Evolutionary conservation across 2,888 invertebrate species (phyloP).

Genomic region (Liposcelis brunnea): DNA sequence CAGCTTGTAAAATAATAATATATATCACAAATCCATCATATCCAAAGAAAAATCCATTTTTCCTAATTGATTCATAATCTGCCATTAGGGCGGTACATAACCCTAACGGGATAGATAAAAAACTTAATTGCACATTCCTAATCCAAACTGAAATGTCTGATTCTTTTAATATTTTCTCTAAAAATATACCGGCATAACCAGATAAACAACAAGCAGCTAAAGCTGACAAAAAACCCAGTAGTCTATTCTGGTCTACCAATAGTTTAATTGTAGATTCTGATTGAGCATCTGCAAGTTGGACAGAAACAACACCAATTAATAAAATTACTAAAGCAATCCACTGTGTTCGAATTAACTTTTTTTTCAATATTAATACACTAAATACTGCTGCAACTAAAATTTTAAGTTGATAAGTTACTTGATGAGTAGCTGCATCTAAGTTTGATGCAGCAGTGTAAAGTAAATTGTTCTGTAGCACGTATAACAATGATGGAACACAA

Average conservation of each 20-base stretch:
- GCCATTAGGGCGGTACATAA: conserved; percentile 57
- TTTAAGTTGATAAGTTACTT: conserved; percentile 95
- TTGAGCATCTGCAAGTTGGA: conserved; percentile 50
- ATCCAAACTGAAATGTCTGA: conserved; percentile 90
- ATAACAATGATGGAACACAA: conserved; percentile 87
- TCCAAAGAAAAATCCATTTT: conserved; percentile 58
- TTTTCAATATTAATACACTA: conserved; percentile 72
- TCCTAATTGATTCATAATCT: conserved; percentile 37
- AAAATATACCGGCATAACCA: conserved; percentile 95
- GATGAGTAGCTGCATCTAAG: conserved; percentile 96
- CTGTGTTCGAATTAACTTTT: conserved; percentile 55
- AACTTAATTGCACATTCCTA: conserved; percentile 90
- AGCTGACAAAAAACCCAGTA: conserved; percentile 67
- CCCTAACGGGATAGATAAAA: conserved; percentile 82
- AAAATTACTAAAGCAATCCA: conserved; percentile 76
- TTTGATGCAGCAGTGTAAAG: conserved; percentile 93
- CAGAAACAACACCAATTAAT: conserved; percentile 63
- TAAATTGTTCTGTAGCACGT: conserved; percentile 92
- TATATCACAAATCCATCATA: conserved; percentile 77
- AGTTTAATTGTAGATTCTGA: conserved; percentile 21
- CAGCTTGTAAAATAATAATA: conserved; percentile 75
- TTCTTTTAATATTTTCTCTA: conserved; percentile 94
- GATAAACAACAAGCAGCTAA: conserved; percentile 78
- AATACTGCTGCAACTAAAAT: conserved; percentile 94
- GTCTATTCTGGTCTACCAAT: conserved; percentile 44